Percentiles rank a stretch among this genome's conserved stretches.
Evolutionary conservation across 1,140 invertebrate species (phyloP).

Genomic region (Octopus bimaculoides): DNA sequence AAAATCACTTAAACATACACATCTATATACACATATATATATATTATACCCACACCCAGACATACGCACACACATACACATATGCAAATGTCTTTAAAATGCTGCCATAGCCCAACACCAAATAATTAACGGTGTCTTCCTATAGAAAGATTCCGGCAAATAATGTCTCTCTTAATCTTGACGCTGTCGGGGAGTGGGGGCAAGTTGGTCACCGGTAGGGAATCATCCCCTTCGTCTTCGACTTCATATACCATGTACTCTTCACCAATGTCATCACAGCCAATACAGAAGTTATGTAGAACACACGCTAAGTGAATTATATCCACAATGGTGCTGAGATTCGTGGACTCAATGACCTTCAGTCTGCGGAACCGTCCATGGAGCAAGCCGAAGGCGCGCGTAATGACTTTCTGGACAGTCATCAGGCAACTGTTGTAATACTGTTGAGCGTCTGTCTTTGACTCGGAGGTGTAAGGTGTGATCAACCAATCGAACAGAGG

Average conservation of each 20-base stretch:
- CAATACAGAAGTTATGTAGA: constrained; percentile 50
- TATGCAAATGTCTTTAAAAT: no score
- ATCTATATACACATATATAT: no score
- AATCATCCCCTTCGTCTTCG: background rate
- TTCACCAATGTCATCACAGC: constrained; percentile 4
- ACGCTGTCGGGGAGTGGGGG: background rate
- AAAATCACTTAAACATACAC: no score
- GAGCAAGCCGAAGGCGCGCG: constrained; percentile 47
- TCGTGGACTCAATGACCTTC: constrained; percentile 33
- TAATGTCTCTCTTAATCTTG: background rate
- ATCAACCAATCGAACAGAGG: constrained; percentile 25
- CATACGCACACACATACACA: no score
- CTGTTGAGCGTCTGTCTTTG: constrained; percentile 33
- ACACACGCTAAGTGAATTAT: constrained; percentile 37
- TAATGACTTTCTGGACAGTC: constrained; percentile 41
- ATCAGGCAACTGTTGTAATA: constrained; percentile 41
- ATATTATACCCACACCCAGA: no score
- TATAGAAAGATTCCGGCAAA: background rate
- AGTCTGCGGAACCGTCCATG: constrained; percentile 49
- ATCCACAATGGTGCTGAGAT: constrained; percentile 39
- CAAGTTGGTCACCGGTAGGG: background rate
- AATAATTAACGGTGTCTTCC: background rate
- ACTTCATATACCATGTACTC: constrained; percentile 3
- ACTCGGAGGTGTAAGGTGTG: constrained; percentile 24
- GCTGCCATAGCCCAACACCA: no score